Percentiles rank a stretch among this genome's conserved stretches.
Evolutionary conservation across 2,888 invertebrate genomes (phyloP).

Genomic region (Corbicula japonica): DNA sequence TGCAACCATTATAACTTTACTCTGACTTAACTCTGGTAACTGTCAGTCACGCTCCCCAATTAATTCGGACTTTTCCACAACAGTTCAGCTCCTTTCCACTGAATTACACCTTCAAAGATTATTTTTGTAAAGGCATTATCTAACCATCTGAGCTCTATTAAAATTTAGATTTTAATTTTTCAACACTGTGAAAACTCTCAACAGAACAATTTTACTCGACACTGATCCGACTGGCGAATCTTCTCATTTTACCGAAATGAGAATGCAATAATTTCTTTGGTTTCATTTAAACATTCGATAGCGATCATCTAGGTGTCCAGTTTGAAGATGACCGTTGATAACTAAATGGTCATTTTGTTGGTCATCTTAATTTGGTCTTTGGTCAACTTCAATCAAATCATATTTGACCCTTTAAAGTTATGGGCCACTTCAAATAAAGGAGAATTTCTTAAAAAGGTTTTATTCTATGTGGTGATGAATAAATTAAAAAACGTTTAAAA

Average conservation of each 20-base stretch:
- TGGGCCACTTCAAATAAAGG: conserved; percentile 16
- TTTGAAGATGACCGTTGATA: conserved; percentile 52
- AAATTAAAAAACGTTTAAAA: conserved; percentile 51
- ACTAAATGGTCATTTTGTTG: conserved; percentile 55
- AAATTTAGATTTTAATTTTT: too few species aligned
- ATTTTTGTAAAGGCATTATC: too few species aligned
- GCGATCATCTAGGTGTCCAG: conserved; percentile 36
- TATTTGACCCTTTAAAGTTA: conserved; percentile 26
- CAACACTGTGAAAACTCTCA: too few species aligned
- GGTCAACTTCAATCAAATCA: conserved; percentile 66
- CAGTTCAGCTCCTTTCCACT: neutral
- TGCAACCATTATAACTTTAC: neutral
- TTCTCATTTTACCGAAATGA: too few species aligned
- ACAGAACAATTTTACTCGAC: too few species aligned
- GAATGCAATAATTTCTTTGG: too few species aligned
- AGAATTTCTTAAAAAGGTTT: conserved; percentile 20
- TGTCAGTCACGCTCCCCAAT: conserved; percentile 8
- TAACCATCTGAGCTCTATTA: too few species aligned
- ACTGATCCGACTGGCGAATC: too few species aligned
- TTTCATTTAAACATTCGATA: too few species aligned
- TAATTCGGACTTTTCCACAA: neutral
- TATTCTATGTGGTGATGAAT: conserved; percentile 50
- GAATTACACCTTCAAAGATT: too few species aligned
- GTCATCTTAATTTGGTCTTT: conserved; percentile 29
- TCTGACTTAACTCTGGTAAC: too few species aligned